Evolutionary conservation across 2,888 invertebrate genomes (phyloP).

Genomic region (Acholoe squamosa): DNA sequence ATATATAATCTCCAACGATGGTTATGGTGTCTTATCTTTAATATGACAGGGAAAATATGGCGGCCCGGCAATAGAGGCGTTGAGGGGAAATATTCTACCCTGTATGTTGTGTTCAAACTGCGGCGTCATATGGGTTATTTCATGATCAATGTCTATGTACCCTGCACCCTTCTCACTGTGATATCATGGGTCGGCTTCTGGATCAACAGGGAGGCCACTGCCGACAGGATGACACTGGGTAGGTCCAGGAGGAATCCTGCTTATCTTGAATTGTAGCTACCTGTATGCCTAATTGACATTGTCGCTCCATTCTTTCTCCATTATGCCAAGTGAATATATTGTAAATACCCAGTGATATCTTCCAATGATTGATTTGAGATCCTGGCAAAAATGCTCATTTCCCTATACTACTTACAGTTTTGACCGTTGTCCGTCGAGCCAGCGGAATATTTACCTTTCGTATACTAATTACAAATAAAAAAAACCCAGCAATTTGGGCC

Average conservation of each 20-base stretch:
- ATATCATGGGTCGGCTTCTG: constrained; percentile 98
- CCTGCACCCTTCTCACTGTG: constrained; percentile 95
- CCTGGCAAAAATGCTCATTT: too few species aligned
- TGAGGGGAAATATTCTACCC: constrained; percentile 86
- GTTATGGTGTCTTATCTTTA: not conserved
- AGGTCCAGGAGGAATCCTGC: constrained; percentile 72
- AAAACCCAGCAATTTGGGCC: too few species aligned
- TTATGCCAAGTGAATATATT: not conserved
- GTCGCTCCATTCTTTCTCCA: not conserved
- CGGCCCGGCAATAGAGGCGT: not conserved
- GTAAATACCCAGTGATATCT: too few species aligned
- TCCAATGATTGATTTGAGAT: too few species aligned
- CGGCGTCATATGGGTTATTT: constrained; percentile 97
- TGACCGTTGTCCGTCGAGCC: too few species aligned
- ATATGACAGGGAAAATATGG: not conserved
- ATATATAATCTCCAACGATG: too few species aligned
- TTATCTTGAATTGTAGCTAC: not conserved
- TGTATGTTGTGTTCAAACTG: constrained; percentile 95
- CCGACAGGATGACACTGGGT: constrained; percentile 95
- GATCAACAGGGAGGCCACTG: constrained; percentile 97
- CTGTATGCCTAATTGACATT: not conserved
- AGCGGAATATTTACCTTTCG: too few species aligned
- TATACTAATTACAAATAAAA: too few species aligned
- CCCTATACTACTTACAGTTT: too few species aligned
- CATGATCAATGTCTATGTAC: constrained; percentile 96